Conservation (phyloP, 2,113 vertebrate genomes). For the Platysternon megacephalum region DNA sequence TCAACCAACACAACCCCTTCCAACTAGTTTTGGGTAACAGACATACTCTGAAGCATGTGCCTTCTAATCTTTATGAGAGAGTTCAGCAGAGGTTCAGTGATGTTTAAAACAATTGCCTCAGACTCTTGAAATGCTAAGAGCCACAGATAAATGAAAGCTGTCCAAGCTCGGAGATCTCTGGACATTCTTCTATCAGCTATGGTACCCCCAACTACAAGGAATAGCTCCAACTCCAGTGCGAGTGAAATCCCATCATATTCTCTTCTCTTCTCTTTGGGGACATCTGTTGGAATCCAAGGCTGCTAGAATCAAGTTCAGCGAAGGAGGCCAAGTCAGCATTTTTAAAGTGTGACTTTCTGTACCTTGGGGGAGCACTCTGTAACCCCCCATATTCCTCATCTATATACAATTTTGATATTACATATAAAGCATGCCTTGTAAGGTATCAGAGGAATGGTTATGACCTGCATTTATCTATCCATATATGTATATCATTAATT, state of each 20-base stretch:
- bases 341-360: neutral
- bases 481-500: too few relatives aligned
- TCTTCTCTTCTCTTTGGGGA: neutral
- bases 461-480: too few relatives aligned
- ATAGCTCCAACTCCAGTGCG: neutral
- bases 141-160: neutral
- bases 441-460: too few relatives aligned
- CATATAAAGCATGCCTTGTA: too few relatives aligned
- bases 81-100: neutral
- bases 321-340: neutral
- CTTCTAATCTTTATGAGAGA: rapidly evolving
- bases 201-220: neutral
- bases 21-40: neutral
- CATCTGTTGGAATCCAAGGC: neutral
- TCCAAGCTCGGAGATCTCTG: neutral
- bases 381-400: too few relatives aligned
- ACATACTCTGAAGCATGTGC: neutral
- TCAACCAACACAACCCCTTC: neutral
- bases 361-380: too few relatives aligned
- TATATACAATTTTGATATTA: too few relatives aligned
- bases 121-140: neutral
- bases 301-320: neutral
- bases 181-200: neutral
- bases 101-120: neutral
- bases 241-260: neutral